These are phyloP conservation scores for Xenentodon cancila DNA, from an alignment of 2,797 vertebrate species.

Conservation along the genomic window DNA sequence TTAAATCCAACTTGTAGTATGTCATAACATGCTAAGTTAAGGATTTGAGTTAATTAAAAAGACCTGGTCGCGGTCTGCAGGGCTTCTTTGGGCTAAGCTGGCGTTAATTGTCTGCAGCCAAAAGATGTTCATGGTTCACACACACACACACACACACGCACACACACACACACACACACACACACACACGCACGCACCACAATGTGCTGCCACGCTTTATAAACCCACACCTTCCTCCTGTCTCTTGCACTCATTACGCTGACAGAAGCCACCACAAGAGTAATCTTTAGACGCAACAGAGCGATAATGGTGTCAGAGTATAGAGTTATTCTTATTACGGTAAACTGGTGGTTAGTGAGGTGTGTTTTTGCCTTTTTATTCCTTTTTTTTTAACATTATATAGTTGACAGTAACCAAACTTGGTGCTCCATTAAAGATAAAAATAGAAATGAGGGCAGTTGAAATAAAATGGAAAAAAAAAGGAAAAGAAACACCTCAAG, in stretches of 20 bases:
- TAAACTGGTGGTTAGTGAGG: conserved; percentile 30
- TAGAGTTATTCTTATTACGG: conserved; percentile 43
- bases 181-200: conserved; percentile 13
- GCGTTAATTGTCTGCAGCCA: conserved; percentile 54
- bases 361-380: conserved; percentile 10
- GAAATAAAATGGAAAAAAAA: conserved; percentile 18
- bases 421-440: conserved; percentile 52
- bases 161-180: not conserved
- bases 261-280: conserved; percentile 31
- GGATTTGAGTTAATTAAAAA: no score
- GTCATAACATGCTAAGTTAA: no score
- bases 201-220: conserved; percentile 12
- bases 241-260: conserved; percentile 25
- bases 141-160: conserved; percentile 9
- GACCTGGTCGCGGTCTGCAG: conserved; percentile 45
- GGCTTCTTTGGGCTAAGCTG: conserved; percentile 60
- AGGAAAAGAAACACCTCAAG: conserved; percentile 24
- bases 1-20: no score
- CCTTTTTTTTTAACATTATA: conserved; percentile 26
- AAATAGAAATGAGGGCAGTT: conserved; percentile 62
- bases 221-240: conserved; percentile 5
- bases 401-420: conserved; percentile 33
- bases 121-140: conserved; percentile 39
- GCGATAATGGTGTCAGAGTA: conserved; percentile 27
- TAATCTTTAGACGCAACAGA: conserved; percentile 34